phyloP scores from a whole-genome alignment of 1,140 invertebrate genomes.

The Leptopilina clavipes region DNA sequence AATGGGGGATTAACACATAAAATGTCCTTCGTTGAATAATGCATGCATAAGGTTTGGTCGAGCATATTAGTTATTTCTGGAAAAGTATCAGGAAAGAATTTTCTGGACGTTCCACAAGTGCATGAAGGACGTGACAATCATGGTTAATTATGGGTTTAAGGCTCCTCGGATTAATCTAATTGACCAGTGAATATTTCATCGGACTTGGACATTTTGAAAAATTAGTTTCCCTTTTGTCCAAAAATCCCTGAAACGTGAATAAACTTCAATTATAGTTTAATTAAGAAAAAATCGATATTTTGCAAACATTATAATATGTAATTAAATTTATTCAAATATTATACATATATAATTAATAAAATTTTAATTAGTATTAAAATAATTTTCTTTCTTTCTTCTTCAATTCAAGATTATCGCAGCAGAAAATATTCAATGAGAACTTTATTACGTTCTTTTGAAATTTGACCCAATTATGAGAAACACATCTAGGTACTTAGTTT shows the following conservation, averaged over 20 bases:
- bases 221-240: not conserved
- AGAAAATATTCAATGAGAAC: not conserved
- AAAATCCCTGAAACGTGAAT: not conserved
- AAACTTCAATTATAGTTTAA: not conserved
- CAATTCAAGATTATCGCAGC: not conserved
- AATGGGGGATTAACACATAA: not conserved
- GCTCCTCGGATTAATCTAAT: not conserved
- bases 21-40: slow-evolving; percentile 15
- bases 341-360: too few species aligned
- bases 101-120: slow-evolving; percentile 18
- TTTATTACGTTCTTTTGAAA: not conserved
- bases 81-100: slow-evolving; percentile 17
- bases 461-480: slow-evolving; percentile 1
- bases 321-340: too few species aligned
- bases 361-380: too few species aligned
- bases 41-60: slow-evolving; percentile 10
- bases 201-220: not conserved
- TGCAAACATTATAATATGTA: too few species aligned
- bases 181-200: not conserved
- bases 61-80: not conserved
- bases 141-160: slow-evolving; percentile 3
- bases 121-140: slow-evolving; percentile 34
- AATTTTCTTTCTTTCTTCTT: too few species aligned
- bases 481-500: not conserved
- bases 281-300: too few species aligned